A percentile compares a stretch with the other conserved stretches of the same genome.
These are phyloP conservation scores for Eupeodes luniger DNA, from an alignment of 2,888 invertebrate species.

Conservation along the genomic window DNA sequence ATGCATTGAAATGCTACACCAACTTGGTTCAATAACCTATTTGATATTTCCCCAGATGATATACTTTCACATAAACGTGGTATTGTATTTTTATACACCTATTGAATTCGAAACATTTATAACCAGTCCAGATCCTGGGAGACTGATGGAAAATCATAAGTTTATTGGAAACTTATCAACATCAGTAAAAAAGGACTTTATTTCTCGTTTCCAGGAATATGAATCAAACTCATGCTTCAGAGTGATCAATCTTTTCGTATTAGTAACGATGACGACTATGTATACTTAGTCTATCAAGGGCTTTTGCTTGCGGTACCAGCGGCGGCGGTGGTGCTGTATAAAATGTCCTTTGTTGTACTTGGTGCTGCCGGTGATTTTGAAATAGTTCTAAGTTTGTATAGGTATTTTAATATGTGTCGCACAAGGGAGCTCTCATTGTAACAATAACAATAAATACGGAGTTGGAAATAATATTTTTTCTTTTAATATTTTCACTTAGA, in stretches of 20 bases:
- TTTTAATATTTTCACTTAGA: conserved; percentile 37
- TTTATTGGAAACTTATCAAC: conserved; percentile 67
- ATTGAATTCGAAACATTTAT: neutral
- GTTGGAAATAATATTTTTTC: conserved; percentile 51
- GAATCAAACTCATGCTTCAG: conserved; percentile 20
- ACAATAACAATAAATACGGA: conserved; percentile 40
- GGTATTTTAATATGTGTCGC: conserved; percentile 33
- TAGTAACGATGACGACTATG: conserved; percentile 52
- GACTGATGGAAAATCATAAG: conserved; percentile 37
- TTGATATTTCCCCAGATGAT: conserved; percentile 22
- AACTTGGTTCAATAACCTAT: neutral
- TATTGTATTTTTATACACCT: conserved; percentile 11
- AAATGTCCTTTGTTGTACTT: neutral
- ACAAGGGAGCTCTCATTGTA: conserved; percentile 47
- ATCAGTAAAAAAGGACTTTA: conserved; percentile 32
- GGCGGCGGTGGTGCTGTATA: conserved; percentile 32
- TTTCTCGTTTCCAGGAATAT: neutral
- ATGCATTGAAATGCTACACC: too few species aligned
- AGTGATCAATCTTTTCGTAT: conserved; percentile 68
- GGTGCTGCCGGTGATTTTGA: neutral
- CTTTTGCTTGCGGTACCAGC: conserved; percentile 25
- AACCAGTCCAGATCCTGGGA: conserved; percentile 17
- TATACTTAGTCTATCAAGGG: neutral
- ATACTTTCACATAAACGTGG: neutral
- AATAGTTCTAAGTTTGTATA: conserved; percentile 31